Conservation (phyloP, 2,888 invertebrate genomes). For the Bombylius discolor region DNA sequence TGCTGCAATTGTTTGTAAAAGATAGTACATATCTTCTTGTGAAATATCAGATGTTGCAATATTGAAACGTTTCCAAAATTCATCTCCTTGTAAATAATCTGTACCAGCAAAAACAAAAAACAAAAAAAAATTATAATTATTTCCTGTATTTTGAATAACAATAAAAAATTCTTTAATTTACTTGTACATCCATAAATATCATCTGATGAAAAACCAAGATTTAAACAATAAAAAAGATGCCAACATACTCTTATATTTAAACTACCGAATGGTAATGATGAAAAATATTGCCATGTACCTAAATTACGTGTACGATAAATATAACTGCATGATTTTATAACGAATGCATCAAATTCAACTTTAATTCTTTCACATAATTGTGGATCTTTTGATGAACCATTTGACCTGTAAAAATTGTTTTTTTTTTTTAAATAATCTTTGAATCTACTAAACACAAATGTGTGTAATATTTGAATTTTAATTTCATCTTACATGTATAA, state of each 20-base stretch:
- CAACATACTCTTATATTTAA: slow-evolving; percentile 47
- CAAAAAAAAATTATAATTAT: background rate
- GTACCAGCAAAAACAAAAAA: slow-evolving; percentile 13
- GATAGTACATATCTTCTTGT: slow-evolving; percentile 61
- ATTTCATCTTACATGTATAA: slow-evolving; percentile 24
- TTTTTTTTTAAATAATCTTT: background rate
- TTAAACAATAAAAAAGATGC: slow-evolving; percentile 51
- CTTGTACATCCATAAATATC: slow-evolving; percentile 15
- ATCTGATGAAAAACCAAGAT: slow-evolving; percentile 40
- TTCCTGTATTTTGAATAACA: background rate
- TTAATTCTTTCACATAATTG: slow-evolving; percentile 46
- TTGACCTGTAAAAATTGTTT: slow-evolving; percentile 19
- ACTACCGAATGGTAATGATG: slow-evolving; percentile 54
- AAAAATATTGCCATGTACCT: slow-evolving; percentile 71
- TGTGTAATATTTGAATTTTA: background rate
- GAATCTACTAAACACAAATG: background rate
- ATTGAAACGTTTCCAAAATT: slow-evolving; percentile 45
- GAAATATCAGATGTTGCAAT: slow-evolving; percentile 49
- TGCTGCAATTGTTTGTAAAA: slow-evolving; percentile 64
- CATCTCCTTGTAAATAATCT: slow-evolving; percentile 35
- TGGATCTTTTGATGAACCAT: slow-evolving; percentile 33
- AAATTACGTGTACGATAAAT: slow-evolving; percentile 58
- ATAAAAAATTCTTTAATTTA: background rate
- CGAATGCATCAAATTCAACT: slow-evolving; percentile 60
- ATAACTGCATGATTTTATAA: slow-evolving; percentile 52